Percentiles rank a stretch among this genome's conserved stretches.
These are phyloP conservation scores for Embidobia sp. DNA, from an alignment of 2,888 invertebrate species.

Conservation along the genomic window DNA sequence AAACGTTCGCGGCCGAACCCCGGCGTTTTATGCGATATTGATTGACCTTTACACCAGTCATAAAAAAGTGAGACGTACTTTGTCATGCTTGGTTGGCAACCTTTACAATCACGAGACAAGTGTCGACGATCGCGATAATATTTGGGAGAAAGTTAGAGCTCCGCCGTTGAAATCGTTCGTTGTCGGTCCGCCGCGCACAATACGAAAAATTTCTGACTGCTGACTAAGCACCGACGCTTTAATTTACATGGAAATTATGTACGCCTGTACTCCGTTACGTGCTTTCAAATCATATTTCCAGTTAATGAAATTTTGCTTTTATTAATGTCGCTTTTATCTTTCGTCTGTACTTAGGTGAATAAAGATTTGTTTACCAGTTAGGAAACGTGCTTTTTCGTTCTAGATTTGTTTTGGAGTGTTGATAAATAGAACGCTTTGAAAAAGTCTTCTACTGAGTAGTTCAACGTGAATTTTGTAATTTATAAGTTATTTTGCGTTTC, in stretches of 20 bases:
- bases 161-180: slow-evolving; percentile 18
- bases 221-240: slow-evolving; percentile 33
- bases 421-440: too few relatives aligned
- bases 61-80: slow-evolving; percentile 44
- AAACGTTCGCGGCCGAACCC: slow-evolving; percentile 2
- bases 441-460: too few relatives aligned
- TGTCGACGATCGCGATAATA: slow-evolving; percentile 11
- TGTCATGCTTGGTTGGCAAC: slow-evolving; percentile 32
- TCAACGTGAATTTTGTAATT: too few relatives aligned
- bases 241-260: slow-evolving; percentile 33
- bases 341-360: too few relatives aligned
- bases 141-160: slow-evolving; percentile 22
- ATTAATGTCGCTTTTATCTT: too few relatives aligned
- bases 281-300: slow-evolving; percentile 11
- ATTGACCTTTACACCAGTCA: slow-evolving; percentile 48
- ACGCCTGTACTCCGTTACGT: slow-evolving; percentile 10
- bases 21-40: slow-evolving; percentile 12
- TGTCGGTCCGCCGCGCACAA: slow-evolving; percentile 13
- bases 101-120: slow-evolving; percentile 16
- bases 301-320: not conserved
- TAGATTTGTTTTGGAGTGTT: too few relatives aligned
- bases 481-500: too few relatives aligned
- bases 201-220: slow-evolving; percentile 33
- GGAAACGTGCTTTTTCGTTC: too few relatives aligned
- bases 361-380: too few relatives aligned